Evolutionary conservation across 2,113 vertebrate genomes (phyloP).

Genomic region (Acrocephalus arundinaceus): DNA sequence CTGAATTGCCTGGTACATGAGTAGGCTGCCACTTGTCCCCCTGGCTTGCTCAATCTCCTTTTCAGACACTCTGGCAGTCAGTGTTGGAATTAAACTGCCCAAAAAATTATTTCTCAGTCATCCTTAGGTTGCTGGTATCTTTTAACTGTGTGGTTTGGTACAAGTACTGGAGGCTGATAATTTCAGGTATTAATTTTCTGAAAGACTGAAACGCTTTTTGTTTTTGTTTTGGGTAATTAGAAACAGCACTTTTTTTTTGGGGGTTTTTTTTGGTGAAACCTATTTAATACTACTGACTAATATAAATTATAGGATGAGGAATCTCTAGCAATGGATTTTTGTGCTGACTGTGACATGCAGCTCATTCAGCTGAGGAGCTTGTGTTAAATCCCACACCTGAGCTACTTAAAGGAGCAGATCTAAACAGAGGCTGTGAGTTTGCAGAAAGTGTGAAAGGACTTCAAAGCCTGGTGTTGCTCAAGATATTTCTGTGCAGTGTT

Average conservation of each 20-base stretch:
- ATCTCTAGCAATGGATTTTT: neutral
- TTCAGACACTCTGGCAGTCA: neutral
- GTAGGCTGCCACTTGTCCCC: neutral
- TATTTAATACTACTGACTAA: neutral
- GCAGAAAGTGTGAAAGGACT: neutral
- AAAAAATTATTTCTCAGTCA: neutral
- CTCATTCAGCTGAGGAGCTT: neutral
- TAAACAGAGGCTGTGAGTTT: neutral
- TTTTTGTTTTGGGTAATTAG: neutral
- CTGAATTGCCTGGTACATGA: neutral
- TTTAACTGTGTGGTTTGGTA: neutral
- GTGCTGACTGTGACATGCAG: neutral
- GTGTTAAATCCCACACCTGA: neutral
- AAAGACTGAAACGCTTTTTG: neutral
- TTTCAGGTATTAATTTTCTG: neutral
- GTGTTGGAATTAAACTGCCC: neutral
- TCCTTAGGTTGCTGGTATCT: neutral
- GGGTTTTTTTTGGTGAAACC: neutral
- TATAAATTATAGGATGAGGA: neutral
- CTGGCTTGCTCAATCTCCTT: rapidly evolving
- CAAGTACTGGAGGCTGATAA: neutral
- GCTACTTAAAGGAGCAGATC: neutral
- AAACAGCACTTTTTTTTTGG: neutral
- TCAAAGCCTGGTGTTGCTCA: neutral
- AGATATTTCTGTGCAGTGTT: neutral